Evolutionary conservation across 2,113 vertebrate species (phyloP), one percentile per base, ranked within the genome.

Genomic region (Pelodiscus sinensis): DNA sequence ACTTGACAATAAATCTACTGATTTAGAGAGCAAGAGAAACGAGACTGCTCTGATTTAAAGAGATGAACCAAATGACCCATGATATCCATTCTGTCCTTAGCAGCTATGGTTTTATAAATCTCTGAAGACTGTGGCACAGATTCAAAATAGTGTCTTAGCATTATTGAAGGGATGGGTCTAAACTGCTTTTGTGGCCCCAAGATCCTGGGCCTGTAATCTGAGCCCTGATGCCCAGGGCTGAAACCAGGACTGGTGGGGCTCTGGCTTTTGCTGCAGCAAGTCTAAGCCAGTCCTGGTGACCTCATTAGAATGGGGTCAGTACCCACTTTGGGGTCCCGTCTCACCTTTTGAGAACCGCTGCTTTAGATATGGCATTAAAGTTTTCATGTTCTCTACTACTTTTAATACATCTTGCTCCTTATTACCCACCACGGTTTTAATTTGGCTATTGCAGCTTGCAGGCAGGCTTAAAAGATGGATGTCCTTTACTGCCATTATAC

Each of bases 281-380:
- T 54, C 52, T 54, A 54, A 54, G 52, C 52, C 52, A 54, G 52
- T 3, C 52, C 52, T 54, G 52, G 10, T 54, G 52, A 54, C 52
- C 52, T 10, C 52, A 54, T 14, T 54, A 14, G 12, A 54, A 54
- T 54, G 52, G 52, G 52, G 52, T 54, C 52, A 54, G 52, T 10
- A 54, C 52, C 52, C 10, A 54, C 52, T 54, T 54, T 54, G 14
- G 52, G 52, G 14, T 54, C 52, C 52, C 14, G 14, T 11, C 52
- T 14, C 52, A 54, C 6, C 10, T 10, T 54, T 54, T 54, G 52
- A 54, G 52, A 54, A 54, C 52, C 10, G 52, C 52, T 0, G 0
- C 58, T 78, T 89, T 90, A 80, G 55, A 68, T 84, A 62, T 88
- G 29, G 19, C 83, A 83, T 38, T 85, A 62, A 5, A 5, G n/a